Evolutionary conservation across 2,888 invertebrate species (phyloP).

Genomic region (Thymelicus acteon): DNA sequence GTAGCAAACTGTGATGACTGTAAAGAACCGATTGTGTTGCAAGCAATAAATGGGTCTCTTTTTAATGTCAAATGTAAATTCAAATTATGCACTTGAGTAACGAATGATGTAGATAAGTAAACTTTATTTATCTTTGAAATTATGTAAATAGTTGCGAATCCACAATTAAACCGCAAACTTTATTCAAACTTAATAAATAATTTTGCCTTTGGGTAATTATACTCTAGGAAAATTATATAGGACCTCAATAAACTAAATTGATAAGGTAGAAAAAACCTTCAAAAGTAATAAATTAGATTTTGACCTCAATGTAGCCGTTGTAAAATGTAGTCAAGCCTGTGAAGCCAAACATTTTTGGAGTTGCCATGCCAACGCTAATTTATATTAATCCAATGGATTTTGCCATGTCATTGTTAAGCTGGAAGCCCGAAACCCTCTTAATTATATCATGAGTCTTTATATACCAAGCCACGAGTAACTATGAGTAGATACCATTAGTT

Average conservation of each 20-base stretch:
- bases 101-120: too few species aligned
- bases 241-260: not conserved
- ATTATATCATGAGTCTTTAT: not conserved
- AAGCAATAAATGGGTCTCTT: too few species aligned
- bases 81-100: too few species aligned
- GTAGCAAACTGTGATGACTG: too few species aligned
- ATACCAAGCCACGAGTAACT: not conserved
- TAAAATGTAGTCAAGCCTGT: not conserved
- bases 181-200: too few species aligned
- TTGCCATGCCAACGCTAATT: conserved; percentile 17
- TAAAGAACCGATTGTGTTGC: too few species aligned
- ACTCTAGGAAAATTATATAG: not conserved
- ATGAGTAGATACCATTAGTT: not conserved
- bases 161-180: too few species aligned
- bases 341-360: conserved; percentile 3
- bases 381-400: conserved; percentile 9
- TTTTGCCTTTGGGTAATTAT: not conserved
- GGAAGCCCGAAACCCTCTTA: conserved; percentile 2
- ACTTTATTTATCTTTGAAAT: too few species aligned
- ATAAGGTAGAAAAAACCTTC: not conserved
- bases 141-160: too few species aligned
- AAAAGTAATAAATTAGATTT: not conserved
- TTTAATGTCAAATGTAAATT: too few species aligned
- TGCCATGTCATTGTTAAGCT: conserved; percentile 8
- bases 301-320: not conserved